Conservation (phyloP, 2,113 vertebrate genomes). For the Crypturellus undulatus region DNA sequence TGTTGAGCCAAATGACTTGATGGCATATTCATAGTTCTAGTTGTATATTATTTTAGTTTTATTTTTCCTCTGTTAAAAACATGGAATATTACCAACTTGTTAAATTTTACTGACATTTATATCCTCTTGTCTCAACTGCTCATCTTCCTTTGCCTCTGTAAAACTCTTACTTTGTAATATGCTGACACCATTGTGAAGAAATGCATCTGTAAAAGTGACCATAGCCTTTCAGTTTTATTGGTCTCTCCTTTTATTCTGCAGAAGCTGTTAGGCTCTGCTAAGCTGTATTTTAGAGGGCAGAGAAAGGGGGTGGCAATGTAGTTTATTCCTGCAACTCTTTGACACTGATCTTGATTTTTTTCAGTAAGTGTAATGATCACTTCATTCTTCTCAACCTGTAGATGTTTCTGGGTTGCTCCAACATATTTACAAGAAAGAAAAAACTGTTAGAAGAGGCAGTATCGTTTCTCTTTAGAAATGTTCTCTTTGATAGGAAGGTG, state of each 20-base stretch:
- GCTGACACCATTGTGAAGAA: slow-evolving; percentile 6
- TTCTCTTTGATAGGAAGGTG: not conserved
- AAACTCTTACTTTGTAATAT: not conserved
- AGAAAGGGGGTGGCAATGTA: not conserved
- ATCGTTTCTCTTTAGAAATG: not conserved
- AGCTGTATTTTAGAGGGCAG: not conserved
- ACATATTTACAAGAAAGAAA: not conserved
- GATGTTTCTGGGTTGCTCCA: not conserved
- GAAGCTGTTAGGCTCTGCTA: not conserved
- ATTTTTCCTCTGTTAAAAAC: not conserved
- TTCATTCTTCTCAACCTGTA: not conserved
- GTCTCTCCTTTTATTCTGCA: not conserved
- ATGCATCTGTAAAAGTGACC: not conserved
- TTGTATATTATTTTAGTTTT: not conserved
- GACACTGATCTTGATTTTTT: not conserved
- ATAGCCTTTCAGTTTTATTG: slow-evolving; percentile 6
- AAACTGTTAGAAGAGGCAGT: not conserved
- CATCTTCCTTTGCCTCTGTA: not conserved
- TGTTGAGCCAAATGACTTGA: not conserved
- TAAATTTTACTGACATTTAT: not conserved
- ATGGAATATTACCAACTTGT: not conserved
- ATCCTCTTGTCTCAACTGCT: not conserved
- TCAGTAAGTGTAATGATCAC: not conserved
- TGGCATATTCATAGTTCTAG: not conserved
- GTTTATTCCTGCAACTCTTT: not conserved